Evolutionary conservation across 1,140 invertebrate genomes (phyloP).

Genomic region (Brachionus calyciflorus): DNA sequence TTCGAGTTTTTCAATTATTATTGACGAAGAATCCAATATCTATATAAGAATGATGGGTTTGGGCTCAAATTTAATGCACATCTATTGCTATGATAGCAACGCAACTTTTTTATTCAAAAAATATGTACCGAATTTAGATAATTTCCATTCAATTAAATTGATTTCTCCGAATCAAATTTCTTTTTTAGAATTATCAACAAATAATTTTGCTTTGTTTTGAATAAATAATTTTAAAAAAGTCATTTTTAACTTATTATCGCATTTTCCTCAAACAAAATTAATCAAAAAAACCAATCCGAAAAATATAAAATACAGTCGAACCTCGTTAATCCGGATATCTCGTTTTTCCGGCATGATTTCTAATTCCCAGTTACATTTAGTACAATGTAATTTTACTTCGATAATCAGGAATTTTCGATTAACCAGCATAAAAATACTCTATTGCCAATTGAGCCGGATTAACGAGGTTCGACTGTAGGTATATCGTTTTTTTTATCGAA

Average conservation of each 20-base stretch:
- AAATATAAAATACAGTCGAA: too few relatives aligned
- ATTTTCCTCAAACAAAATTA: neutral
- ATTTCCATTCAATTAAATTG: conserved; percentile 12
- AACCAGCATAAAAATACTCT: too few relatives aligned
- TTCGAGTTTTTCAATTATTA: conserved; percentile 5
- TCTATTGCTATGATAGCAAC: conserved; percentile 18
- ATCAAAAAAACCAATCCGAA: too few relatives aligned
- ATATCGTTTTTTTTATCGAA: too few relatives aligned
- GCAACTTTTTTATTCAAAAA: conserved; percentile 18
- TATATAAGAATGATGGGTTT: neutral
- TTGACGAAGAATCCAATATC: neutral
- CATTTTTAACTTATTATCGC: neutral
- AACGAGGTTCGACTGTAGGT: too few relatives aligned
- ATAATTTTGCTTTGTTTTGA: conserved; percentile 4
- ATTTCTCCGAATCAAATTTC: neutral
- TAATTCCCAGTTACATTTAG: too few relatives aligned
- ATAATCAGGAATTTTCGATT: too few relatives aligned
- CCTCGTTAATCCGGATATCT: too few relatives aligned
- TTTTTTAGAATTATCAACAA: neutral
- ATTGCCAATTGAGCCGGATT: too few relatives aligned
- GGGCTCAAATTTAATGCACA: neutral
- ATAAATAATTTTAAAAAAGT: neutral
- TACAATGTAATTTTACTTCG: too few relatives aligned
- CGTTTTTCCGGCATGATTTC: too few relatives aligned
- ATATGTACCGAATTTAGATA: neutral